Percentiles rank a stretch among this genome's conserved stretches.
These are phyloP conservation scores for Plagodis pulveraria DNA, from an alignment of 2,888 invertebrate species.

Conservation along the genomic window DNA sequence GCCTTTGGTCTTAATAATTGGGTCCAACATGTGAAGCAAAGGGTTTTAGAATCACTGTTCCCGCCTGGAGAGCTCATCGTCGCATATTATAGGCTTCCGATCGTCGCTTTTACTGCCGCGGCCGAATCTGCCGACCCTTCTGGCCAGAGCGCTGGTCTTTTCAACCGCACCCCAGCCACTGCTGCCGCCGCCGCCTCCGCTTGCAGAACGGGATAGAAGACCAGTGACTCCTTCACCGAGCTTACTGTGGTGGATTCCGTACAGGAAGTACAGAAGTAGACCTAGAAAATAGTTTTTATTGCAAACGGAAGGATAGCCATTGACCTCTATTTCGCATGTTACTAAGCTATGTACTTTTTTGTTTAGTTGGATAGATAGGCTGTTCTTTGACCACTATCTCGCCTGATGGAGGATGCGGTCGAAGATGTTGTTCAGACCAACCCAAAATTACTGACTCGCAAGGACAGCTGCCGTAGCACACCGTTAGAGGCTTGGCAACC, in stretches of 20 bases:
- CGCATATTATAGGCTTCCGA: constrained; percentile 76
- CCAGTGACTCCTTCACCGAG: constrained; percentile 87
- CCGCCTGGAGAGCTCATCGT: constrained; percentile 73
- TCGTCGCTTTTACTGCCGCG: constrained; percentile 72
- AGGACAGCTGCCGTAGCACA: no score
- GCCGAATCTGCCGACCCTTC: constrained; percentile 70
- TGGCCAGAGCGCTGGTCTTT: constrained; percentile 70
- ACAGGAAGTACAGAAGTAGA: constrained; percentile 92
- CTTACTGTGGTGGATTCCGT: constrained; percentile 94
- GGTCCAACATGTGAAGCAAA: neutral
- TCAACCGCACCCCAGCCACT: constrained; percentile 80
- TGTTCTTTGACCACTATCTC: no score
- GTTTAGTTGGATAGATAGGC: no score
- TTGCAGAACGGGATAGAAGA: constrained; percentile 67
- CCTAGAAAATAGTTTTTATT: constrained; percentile 78
- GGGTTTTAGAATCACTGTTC: constrained; percentile 68
- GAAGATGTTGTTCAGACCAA: no score
- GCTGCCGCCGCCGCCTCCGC: constrained; percentile 64
- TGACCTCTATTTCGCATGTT: no score
- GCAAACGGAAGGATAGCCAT: no score
- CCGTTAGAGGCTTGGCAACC: no score
- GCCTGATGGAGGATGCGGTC: no score
- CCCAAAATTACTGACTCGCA: no score
- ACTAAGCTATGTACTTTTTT: no score
- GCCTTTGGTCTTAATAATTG: constrained; percentile 1